Conservation (phyloP, 2,888 invertebrate species). For the Slavum lentiscoides region DNA sequence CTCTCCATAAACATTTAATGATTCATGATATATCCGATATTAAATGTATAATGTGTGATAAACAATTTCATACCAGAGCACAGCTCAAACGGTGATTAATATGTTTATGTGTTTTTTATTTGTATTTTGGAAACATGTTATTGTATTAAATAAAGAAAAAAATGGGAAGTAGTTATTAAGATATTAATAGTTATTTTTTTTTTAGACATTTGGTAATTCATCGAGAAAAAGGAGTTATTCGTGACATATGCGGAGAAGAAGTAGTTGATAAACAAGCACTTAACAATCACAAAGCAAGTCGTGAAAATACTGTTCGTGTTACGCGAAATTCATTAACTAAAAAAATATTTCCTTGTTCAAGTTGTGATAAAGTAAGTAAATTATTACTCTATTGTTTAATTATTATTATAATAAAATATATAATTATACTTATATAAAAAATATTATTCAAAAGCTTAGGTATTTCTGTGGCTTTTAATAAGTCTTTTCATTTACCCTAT, state of each 20-base stretch:
- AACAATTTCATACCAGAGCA: conserved; percentile 73
- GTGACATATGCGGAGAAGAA: conserved; percentile 72
- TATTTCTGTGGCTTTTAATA: too few species aligned
- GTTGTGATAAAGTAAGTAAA: conserved; percentile 74
- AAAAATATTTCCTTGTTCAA: conserved; percentile 77
- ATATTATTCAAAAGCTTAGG: too few species aligned
- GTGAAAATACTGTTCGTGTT: conserved; percentile 58
- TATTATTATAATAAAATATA: too few species aligned
- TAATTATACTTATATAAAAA: too few species aligned
- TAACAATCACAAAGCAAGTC: conserved; percentile 72
- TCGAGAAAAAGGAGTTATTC: conserved; percentile 71
- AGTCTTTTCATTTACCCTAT: too few species aligned
- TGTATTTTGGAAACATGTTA: background rate
- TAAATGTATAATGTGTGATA: conserved; percentile 71
- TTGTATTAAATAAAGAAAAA: background rate
- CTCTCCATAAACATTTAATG: conserved; percentile 71
- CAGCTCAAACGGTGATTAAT: conserved; percentile 60
- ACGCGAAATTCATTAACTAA: conserved; percentile 61
- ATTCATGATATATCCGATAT: conserved; percentile 70
- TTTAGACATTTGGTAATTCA: conserved; percentile 71
- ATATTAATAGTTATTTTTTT: conserved; percentile 56
- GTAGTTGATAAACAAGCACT: conserved; percentile 72
- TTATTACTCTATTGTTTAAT: background rate
- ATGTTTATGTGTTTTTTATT: background rate
- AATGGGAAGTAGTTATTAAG: background rate